Evolutionary conservation across 37 sponge, comb jelly and placozoan genomes (phyloP), one percentile per base, ranked within the genome.

Genomic region (Beroe forskalii): DNA sequence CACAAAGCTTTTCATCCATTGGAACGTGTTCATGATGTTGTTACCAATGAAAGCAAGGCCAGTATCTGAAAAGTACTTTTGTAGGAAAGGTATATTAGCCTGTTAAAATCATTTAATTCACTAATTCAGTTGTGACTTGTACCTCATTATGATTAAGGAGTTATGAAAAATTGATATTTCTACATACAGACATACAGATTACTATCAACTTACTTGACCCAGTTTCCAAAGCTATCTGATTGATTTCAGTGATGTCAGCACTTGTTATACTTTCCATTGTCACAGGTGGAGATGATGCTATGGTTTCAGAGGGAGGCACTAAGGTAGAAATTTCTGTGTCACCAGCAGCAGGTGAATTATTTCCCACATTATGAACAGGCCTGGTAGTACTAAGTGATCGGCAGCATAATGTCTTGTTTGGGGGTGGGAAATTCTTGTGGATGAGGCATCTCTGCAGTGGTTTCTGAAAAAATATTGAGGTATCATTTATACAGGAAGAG

Each of bases 11-110:
- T 31, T 69, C 32, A 69, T 36, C 35, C 38, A 69, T 2, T 69
- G 17, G 38, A 36, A 69, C 2, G 72, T 32, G 17, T 32, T 32
- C 72, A 69, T 35, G 19, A 69, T 32, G 32, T 69, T 69, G 38
- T 69, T 69, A 14, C 72, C 39, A 36, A 69, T 69, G 32, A 69
- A 69, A 2, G 72, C 72, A 12, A 69, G 72, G 12, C 72, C 72
- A 69, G 33, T 69, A 37, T 69, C 72, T 69, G 72, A 69, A 9
- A 19, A 63, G 25, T 28, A 4, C 2, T 63, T n/a, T n/a, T n/a
- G n/a, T 55, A 55, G 17, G 9, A 19, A 55, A 55, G 17, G 9
- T 55, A 17, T 55, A 55, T 9, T 55, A 55, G 17, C 17, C 60
- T 55, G 9, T 19, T 55, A 55, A 55, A 55, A 17, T 9, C 60